Evolutionary conservation across 2,113 vertebrate species (phyloP), one percentile per base, ranked within the genome.

Genomic region (Thinocorus orbignyianus): DNA sequence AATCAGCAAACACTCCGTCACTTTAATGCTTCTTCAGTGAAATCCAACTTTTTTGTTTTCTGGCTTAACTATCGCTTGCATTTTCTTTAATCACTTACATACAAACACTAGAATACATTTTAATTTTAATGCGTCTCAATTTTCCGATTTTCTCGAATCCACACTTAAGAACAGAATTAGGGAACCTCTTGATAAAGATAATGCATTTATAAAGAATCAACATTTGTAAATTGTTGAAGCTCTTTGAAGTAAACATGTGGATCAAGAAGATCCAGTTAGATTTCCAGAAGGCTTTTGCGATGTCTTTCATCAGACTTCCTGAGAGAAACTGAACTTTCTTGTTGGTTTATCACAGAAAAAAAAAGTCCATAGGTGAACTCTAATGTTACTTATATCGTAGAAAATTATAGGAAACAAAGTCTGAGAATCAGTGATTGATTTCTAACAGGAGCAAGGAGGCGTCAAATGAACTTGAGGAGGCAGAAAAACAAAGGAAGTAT

Each of bases 1-100:
- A 76, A 94, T 94, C 95, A 92, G 94, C 95, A 97, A 97, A 96
- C 81, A 88, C 86, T 92, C 95, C 39, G 95, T 96, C 95, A 94
- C 91, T 95, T 96, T 76, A 94, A 91, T 95, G 93, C 77, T 95
- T 57, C 92, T 89, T 95, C 73, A 54, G 70, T 91, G 95, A 91
- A 94, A 92, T 91, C 92, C 91, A 93, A 25, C 92, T 91, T 91
- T 91, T 72, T 61, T 90, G 46, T 90, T 83, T 64, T 73, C 74
- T 91, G 74, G 14, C 57, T 89, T 71, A 72, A 37, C 66, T 78
- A 1, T 90, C 84, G 61, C 28, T 49, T 76, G 57, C 61, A 51
- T 74, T 73, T 92, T 90, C 88, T 52, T 76, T 81, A 58, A 8
- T 58, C 0, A 1, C 65, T 91, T n/a, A 26, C 49, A 52, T 65